These are phyloP conservation scores for Chrysina gloriosa DNA, from an alignment of 2,888 invertebrate species.

Conservation along the genomic window DNA sequence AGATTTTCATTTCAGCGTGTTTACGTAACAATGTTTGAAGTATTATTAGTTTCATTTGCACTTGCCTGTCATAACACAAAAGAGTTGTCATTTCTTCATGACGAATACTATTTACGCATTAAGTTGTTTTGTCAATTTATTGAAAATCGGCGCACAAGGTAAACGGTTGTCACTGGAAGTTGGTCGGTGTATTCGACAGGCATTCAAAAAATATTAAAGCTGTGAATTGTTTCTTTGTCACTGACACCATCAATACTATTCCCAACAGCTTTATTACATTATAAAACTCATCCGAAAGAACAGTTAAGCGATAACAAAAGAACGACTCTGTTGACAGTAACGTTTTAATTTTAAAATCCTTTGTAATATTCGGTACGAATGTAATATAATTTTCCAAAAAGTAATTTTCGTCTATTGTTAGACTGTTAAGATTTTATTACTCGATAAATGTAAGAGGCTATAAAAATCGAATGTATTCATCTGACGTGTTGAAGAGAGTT, in stretches of 20 bases:
- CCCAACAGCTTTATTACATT: slow-evolving; percentile 34
- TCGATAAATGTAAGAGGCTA: slow-evolving; percentile 28
- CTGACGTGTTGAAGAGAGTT: neutral
- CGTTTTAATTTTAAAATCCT: slow-evolving; percentile 26
- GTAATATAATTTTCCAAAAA: slow-evolving; percentile 30
- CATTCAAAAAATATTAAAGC: no score
- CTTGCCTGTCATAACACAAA: no score
- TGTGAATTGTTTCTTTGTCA: slow-evolving; percentile 8
- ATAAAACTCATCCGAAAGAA: slow-evolving; percentile 18
- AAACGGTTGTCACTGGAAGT: no score
- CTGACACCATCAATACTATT: slow-evolving; percentile 6
- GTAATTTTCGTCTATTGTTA: slow-evolving; percentile 33
- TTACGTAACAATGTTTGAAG: no score
- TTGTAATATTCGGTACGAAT: slow-evolving; percentile 14
- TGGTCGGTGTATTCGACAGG: no score
- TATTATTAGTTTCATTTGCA: no score
- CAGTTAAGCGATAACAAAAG: slow-evolving; percentile 32
- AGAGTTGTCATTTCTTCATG: no score
- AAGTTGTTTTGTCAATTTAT: no score
- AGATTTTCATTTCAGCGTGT: no score
- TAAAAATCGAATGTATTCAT: slow-evolving; percentile 8
- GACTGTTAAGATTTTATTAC: slow-evolving; percentile 32
- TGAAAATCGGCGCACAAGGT: no score
- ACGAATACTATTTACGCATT: no score
- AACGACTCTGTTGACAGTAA: slow-evolving; percentile 29